Base-by-base conservation (phyloP, 1,140 invertebrate genomes). In the Arctopsyche grandis region DNA sequence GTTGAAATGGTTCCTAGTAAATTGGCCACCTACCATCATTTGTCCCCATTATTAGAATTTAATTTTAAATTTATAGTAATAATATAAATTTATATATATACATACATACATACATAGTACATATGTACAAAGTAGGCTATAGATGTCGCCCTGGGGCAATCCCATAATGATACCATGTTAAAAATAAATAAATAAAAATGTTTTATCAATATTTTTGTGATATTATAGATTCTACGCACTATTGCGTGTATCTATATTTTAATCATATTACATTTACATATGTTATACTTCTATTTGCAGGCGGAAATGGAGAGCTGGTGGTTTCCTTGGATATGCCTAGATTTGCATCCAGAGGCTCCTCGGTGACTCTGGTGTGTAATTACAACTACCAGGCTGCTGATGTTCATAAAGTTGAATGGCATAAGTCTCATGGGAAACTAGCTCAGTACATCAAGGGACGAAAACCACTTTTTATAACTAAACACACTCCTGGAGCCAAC, bases 391-490 rank as follows among this genome's bases (percentile, higher is more conserved):
- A 86, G 10, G 86, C 86, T 0, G 90, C 86, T 90, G 92, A 87
- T 88, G 90, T 85, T 86, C 90, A 84, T 88, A 90, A 86, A 91
- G 87, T 89, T 77, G 87, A 88, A 81, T 89, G 88, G 84, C 80
- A 87, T 21, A 81, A 85, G 38, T 82, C 86, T 0, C 86, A 85
- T 7, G 83, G 84, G 0, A 89, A 92, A 84, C 90, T 94, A 84
- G 91, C 93, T 84, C 91, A 93, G 85, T 93, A 92, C 84, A 90
- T 94, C 78, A 90, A 90, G 80, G 93, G 91, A 12, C 88, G 92
- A 69, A 91, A 87, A 26, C 92, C 92, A 24, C 92, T 92, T 10
- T 93, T 90, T 83, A 86, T 88, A 78, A 85, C 88, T 73, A 90
- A 86, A 83, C 86, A 89, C 73, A 86, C 90, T 52, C 86, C 89